These are phyloP conservation scores for Gulo gulo DNA, from an alignment of 2,113 vertebrate species.

Conservation along the genomic window DNA sequence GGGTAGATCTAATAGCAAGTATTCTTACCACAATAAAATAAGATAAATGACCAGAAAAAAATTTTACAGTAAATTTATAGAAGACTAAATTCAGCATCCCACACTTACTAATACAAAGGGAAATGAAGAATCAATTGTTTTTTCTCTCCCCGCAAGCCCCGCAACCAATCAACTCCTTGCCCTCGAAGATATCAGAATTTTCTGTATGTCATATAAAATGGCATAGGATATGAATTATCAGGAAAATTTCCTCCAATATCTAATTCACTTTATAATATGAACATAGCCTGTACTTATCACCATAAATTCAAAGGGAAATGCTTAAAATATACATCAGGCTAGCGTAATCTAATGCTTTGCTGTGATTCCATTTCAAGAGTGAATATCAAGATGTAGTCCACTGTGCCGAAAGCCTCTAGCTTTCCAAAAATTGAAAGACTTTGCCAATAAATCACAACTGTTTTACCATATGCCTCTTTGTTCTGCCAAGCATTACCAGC, in stretches of 20 bases:
- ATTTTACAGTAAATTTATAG: not conserved
- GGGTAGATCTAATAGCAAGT: not conserved
- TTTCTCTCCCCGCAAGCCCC: not conserved
- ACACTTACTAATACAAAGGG: not conserved
- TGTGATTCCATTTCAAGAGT: constrained; percentile 70
- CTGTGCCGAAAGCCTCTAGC: constrained; percentile 84
- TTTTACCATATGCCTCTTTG: constrained; percentile 93
- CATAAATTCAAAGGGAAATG: not conserved
- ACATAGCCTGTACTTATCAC: not conserved
- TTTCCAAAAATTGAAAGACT: constrained; percentile 84
- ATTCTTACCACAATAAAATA: not conserved
- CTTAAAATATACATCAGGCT: constrained; percentile 43
- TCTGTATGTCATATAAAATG: not conserved
- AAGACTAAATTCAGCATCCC: not conserved
- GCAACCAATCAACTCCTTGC: not conserved
- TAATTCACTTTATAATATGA: constrained; percentile 1
- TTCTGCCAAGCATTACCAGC: constrained; percentile 93
- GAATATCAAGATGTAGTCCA: constrained; percentile 83
- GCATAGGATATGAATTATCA: not conserved
- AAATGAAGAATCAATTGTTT: not conserved
- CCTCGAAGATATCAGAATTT: not conserved
- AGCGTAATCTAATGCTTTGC: constrained; percentile 41
- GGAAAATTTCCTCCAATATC: not conserved
- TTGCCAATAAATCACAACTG: constrained; percentile 93
- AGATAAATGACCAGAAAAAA: not conserved